Percentiles rank a stretch among this genome's conserved stretches.
phyloP scores from a whole-genome alignment of 1,140 invertebrate genomes.

The Aradophagus sp. region DNA sequence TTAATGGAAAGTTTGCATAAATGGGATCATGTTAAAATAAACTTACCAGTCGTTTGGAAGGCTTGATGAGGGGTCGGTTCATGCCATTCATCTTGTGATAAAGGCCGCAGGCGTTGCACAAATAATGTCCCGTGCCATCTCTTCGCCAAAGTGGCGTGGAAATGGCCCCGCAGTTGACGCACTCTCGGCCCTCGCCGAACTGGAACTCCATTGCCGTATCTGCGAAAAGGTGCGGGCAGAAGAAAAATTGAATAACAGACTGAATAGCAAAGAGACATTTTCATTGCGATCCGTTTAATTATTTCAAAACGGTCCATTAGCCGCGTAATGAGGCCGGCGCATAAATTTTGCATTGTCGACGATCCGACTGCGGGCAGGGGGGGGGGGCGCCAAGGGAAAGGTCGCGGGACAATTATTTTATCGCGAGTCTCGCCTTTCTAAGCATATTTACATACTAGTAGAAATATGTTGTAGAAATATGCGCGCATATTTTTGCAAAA shows the following conservation, averaged over 20 bases:
- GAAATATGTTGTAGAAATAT: no score
- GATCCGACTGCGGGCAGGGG: slow-evolving; percentile 29
- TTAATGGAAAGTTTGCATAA: no score
- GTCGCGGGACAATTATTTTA: slow-evolving; percentile 55
- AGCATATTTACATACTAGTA: slow-evolving; percentile 53
- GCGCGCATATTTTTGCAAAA: no score
- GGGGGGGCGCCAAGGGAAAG: slow-evolving; percentile 38
- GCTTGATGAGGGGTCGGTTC: slow-evolving; percentile 91
- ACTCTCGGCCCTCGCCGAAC: slow-evolving; percentile 92
- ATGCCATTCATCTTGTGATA: slow-evolving; percentile 98
- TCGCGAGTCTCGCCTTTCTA: slow-evolving; percentile 55
- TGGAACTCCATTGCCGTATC: slow-evolving; percentile 87
- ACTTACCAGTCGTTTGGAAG: slow-evolving; percentile 91
- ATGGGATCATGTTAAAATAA: no score
- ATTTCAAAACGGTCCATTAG: slow-evolving; percentile 32
- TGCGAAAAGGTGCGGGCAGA: slow-evolving; percentile 65
- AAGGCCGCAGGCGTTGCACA: slow-evolving; percentile 97
- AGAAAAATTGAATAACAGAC: not conserved
- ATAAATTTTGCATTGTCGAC: slow-evolving; percentile 55
- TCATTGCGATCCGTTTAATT: not conserved
- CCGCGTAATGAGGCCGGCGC: slow-evolving; percentile 18
- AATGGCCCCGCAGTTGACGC: slow-evolving; percentile 97
- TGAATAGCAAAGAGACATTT: not conserved
- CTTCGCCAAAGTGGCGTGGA: slow-evolving; percentile 96
- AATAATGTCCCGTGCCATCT: slow-evolving; percentile 96